A percentile compares a stretch with the other conserved stretches of the same genome.
Evolutionary conservation across 1,140 invertebrate species (phyloP).

Genomic region (Trichonephila clavata): DNA sequence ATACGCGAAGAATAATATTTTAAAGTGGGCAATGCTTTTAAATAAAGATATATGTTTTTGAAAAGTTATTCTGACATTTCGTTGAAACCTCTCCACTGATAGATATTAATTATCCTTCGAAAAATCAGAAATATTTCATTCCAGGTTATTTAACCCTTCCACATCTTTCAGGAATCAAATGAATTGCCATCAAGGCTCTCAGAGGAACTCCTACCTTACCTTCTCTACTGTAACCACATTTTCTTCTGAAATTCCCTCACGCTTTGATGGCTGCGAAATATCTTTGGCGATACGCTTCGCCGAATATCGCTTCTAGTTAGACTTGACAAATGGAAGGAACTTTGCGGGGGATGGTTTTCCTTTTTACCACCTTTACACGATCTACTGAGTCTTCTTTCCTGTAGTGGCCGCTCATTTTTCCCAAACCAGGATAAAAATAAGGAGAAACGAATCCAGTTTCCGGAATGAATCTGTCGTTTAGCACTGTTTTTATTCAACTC

Average conservation of each 20-base stretch:
- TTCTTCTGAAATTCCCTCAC: conserved; percentile 63
- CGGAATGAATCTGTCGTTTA: conserved; percentile 48
- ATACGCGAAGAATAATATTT: background rate
- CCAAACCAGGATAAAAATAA: conserved; percentile 41
- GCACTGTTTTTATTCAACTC: conserved; percentile 55
- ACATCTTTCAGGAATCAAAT: conserved; percentile 53
- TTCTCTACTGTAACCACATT: conserved; percentile 63
- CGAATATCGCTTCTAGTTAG: conserved; percentile 70
- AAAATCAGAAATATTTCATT: conserved; percentile 35
- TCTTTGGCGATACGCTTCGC: conserved; percentile 42
- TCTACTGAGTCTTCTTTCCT: conserved; percentile 44
- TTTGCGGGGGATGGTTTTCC: conserved; percentile 29
- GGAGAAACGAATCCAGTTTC: conserved; percentile 15
- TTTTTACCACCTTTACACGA: conserved; percentile 67
- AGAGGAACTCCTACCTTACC: background rate
- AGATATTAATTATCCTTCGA: conserved; percentile 21
- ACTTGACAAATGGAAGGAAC: conserved; percentile 69
- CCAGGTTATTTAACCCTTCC: conserved; percentile 39
- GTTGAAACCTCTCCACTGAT: background rate
- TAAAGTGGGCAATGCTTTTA: background rate
- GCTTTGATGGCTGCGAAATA: conserved; percentile 68
- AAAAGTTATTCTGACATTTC: background rate
- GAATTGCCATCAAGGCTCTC: conserved; percentile 23
- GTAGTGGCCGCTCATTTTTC: conserved; percentile 54
- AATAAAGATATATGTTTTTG: background rate